Evolutionary conservation across 1,140 invertebrate genomes (phyloP).

Genomic region (Brachionus koreanus): DNA sequence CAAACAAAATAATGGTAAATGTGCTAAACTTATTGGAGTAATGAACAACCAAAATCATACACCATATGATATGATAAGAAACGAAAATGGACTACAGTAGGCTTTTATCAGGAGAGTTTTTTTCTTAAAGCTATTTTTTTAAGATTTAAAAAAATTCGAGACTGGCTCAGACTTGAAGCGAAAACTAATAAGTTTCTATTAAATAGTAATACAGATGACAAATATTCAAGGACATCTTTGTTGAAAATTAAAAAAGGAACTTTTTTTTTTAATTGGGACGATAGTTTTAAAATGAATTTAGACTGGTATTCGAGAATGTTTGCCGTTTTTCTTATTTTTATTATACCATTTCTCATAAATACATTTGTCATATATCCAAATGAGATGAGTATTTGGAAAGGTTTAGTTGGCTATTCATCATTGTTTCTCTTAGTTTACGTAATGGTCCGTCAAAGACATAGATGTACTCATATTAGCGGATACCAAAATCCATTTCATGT

Average conservation of each 20-base stretch:
- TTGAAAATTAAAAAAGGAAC: slow-evolving; percentile 39
- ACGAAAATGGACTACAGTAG: slow-evolving; percentile 30
- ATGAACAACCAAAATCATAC: slow-evolving; percentile 37
- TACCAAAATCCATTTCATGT: slow-evolving; percentile 32
- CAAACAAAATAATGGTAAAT: not conserved
- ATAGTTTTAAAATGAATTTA: not conserved
- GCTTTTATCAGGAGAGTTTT: not conserved
- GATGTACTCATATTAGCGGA: slow-evolving; percentile 22
- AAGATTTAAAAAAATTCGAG: slow-evolving; percentile 30
- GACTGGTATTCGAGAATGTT: slow-evolving; percentile 8
- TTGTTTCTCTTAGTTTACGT: not conserved
- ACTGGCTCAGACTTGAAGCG: slow-evolving; percentile 6
- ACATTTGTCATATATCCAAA: slow-evolving; percentile 23
- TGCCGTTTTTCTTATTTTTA: not conserved
- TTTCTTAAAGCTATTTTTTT: not conserved
- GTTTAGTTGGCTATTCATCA: not conserved
- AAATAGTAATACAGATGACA: not conserved
- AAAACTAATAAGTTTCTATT: slow-evolving; percentile 13
- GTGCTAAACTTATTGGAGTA: not conserved
- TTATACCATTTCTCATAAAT: slow-evolving; percentile 4
- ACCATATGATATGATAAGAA: slow-evolving; percentile 24
- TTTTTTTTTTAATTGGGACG: slow-evolving; percentile 18
- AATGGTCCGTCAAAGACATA: not conserved
- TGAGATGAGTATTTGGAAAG: slow-evolving; percentile 12
- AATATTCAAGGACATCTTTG: not conserved